Conservation (phyloP, 2,888 invertebrate species). For the Hydroisotoma schaefferi region DNA sequence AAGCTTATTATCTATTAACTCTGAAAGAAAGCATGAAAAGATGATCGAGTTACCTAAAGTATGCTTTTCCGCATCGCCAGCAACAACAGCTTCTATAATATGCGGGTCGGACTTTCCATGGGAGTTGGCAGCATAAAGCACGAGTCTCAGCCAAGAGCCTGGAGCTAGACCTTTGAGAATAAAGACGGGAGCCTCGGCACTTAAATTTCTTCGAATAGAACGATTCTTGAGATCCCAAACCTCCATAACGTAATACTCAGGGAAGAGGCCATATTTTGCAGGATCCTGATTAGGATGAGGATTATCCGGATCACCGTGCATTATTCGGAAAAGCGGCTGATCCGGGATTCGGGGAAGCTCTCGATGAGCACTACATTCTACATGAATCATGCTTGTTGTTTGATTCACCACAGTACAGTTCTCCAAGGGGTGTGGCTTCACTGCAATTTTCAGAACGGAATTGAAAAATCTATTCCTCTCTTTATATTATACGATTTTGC, state of each 20-base stretch:
- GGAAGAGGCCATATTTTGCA: conserved; percentile 46
- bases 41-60: conserved; percentile 41
- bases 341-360: conserved; percentile 47
- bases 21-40: too few relatives aligned
- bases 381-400: conserved; percentile 75
- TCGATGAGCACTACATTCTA: conserved; percentile 63
- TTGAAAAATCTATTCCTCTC: too few relatives aligned
- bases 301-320: conserved; percentile 43
- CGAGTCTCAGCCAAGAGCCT: conserved; percentile 58
- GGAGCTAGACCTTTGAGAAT: conserved; percentile 65
- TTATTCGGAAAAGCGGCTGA: conserved; percentile 47
- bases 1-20: too few relatives aligned
- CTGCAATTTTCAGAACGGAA: conserved; percentile 59
- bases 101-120: conserved; percentile 82
- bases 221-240: conserved; percentile 56
- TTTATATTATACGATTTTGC: too few relatives aligned
- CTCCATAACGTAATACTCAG: conserved; percentile 48
- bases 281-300: conserved; percentile 43
- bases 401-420: conserved; percentile 88
- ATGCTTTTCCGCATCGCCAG: conserved; percentile 48
- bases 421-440: conserved; percentile 80
- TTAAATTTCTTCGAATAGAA: conserved; percentile 58
- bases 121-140: conserved; percentile 80
- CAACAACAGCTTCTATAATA: conserved; percentile 69
- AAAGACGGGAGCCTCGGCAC: conserved; percentile 50